Base-by-base conservation (phyloP, 2,888 invertebrate species). In the Andrena dorsata region DNA sequence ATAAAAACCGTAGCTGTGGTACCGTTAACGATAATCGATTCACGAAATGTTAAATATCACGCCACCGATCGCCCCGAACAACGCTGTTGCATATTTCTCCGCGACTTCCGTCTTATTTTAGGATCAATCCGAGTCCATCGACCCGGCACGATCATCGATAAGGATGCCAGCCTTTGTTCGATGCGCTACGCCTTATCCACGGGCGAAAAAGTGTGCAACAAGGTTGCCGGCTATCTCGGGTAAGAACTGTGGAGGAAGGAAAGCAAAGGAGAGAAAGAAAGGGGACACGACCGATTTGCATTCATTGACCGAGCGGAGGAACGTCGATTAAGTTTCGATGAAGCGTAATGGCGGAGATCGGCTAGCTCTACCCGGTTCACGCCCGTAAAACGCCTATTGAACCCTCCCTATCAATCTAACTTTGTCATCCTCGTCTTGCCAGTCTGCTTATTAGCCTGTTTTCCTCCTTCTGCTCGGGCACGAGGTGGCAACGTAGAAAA, bases 281-380 rank as follows among this genome's bases (percentile, higher is more conserved):
- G 30, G 49, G 30, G n/a, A 41, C 10, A 64, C 49, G 68, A 80
- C 81, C 87, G 81, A 87, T 85, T 85, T 87, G 79, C 83, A 83
- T 87, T 79, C 86, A 84, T 68, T 80, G 82, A 78, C 72, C 77
- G 71, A 47, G n/a, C 60, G 70, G 72, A 79, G 76, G 75, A 81
- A 78, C 68, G 72, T 51, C 86, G 76, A 84, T 84, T 80, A 81
- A 81, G 70, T 51, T 84, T 81, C 79, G 76, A 84, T 77, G 80
- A 84, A 84, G 77, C 82, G 79, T 86, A 86, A 86, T 74, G 72
- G 69, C 41, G 32, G 74, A 80, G 73, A 41, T 41, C 82, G 73
- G 61, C 72, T 53, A 56, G 71, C 65, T 76, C 76, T 16, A 49
- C 47, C 71, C 71, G 71, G 49, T 75, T 68, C 75, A 56, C 47